Evolutionary conservation across 2,797 vertebrate genomes (phyloP).

Genomic region (Borostomias antarcticus): DNA sequence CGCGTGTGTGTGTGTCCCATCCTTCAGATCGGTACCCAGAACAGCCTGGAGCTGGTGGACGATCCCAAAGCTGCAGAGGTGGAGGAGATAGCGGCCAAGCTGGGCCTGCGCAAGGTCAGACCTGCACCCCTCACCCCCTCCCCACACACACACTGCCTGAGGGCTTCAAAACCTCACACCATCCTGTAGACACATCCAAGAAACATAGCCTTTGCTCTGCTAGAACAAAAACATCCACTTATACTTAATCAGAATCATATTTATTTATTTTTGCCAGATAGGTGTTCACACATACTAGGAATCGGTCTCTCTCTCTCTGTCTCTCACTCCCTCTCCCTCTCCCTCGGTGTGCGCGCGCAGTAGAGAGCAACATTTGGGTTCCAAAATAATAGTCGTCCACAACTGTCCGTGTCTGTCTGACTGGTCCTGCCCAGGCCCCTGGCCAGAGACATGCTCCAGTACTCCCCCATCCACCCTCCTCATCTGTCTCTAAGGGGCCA

Average conservation of each 20-base stretch:
- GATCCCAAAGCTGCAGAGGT: slow-evolving; percentile 94
- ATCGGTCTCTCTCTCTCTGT: no score
- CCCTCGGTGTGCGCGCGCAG: neutral
- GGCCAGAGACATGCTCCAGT: neutral
- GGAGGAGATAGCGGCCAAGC: slow-evolving; percentile 94
- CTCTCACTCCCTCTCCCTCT: neutral
- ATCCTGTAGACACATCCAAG: no score
- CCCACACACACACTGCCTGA: neutral
- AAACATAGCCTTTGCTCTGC: no score
- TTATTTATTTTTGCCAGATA: no score
- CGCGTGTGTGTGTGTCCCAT: neutral
- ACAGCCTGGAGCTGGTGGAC: slow-evolving; percentile 93
- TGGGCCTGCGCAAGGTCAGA: slow-evolving; percentile 91
- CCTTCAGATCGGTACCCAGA: slow-evolving; percentile 89
- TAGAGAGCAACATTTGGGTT: neutral
- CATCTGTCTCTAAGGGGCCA: neutral
- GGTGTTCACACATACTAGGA: no score
- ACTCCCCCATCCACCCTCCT: neutral
- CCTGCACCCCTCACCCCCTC: neutral
- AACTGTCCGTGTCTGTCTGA: neutral
- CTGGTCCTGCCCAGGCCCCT: neutral
- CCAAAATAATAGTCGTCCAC: neutral
- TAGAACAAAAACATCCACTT: no score
- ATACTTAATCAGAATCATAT: no score
- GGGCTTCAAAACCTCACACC: no score